These are phyloP conservation scores for Mechanitis messenoides DNA, from an alignment of 2,888 invertebrate genomes.

Conservation along the genomic window DNA sequence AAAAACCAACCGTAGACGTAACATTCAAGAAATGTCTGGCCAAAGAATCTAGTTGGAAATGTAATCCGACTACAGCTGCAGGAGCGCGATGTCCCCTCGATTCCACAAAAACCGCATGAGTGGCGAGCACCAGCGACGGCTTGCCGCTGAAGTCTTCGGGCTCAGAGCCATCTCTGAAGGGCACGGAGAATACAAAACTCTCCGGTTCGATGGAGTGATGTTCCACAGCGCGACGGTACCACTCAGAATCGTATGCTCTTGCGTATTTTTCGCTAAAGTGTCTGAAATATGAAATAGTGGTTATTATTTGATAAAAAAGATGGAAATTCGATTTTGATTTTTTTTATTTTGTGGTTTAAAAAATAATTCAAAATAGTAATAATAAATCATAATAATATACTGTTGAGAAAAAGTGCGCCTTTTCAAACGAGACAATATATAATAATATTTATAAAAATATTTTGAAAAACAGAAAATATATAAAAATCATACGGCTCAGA, in stretches of 20 bases:
- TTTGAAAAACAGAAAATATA: too few species aligned
- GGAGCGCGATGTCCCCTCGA: constrained; percentile 89
- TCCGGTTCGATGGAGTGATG: constrained; percentile 91
- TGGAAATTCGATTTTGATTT: too few species aligned
- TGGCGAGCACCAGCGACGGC: constrained; percentile 87
- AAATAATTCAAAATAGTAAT: constrained; percentile 7
- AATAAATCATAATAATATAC: neutral
- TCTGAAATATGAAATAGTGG: constrained; percentile 62
- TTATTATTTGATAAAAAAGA: neutral
- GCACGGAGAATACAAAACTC: constrained; percentile 93
- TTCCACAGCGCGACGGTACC: constrained; percentile 94
- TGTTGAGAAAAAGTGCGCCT: neutral
- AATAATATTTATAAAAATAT: too few species aligned
- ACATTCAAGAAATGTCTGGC: constrained; percentile 91
- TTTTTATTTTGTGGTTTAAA: neutral
- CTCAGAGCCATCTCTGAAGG: constrained; percentile 80
- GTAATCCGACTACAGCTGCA: constrained; percentile 93
- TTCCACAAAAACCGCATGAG: constrained; percentile 92
- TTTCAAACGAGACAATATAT: neutral
- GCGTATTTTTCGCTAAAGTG: constrained; percentile 88
- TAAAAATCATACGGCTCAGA: constrained; percentile 78
- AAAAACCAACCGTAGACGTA: constrained; percentile 84
- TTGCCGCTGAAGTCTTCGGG: constrained; percentile 76
- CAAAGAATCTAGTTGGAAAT: constrained; percentile 89
- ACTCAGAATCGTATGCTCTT: constrained; percentile 89